phyloP scores from a whole-genome alignment of 2,797 vertebrate genomes.

The Scarus forsteni region DNA sequence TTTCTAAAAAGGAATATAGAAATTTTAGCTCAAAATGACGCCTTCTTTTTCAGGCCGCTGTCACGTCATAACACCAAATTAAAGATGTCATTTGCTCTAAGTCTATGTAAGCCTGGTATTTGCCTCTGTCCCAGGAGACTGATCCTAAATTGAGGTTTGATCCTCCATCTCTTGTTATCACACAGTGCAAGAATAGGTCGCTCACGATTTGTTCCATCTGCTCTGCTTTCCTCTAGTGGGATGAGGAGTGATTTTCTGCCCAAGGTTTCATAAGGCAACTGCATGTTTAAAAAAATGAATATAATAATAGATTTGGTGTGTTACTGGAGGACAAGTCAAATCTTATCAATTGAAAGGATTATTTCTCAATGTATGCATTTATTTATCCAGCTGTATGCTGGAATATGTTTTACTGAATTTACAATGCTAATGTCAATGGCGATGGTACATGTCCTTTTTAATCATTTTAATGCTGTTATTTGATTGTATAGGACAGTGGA shows the following conservation, averaged over 20 bases:
- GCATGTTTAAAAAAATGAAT: constrained; percentile 47
- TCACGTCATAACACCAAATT: constrained; percentile 67
- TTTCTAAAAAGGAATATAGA: constrained; percentile 7
- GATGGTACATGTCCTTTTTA: too few relatives aligned
- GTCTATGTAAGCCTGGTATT: constrained; percentile 75
- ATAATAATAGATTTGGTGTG: constrained; percentile 39
- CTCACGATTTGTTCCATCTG: constrained; percentile 66
- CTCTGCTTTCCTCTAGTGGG: constrained; percentile 62
- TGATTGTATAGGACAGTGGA: too few relatives aligned
- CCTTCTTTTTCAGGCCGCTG: constrained; percentile 41
- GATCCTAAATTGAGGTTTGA: constrained; percentile 71
- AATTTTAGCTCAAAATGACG: constrained; percentile 27
- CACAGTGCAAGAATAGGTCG: constrained; percentile 19
- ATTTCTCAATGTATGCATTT: background rate
- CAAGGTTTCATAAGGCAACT: constrained; percentile 61
- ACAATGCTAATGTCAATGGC: too few relatives aligned
- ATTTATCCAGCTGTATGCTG: background rate
- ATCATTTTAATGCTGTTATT: too few relatives aligned
- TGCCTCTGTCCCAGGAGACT: constrained; percentile 70
- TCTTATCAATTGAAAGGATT: background rate
- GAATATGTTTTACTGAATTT: background rate
- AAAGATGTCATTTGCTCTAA: constrained; percentile 76
- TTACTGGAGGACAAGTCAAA: constrained; percentile 17
- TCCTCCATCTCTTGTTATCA: constrained; percentile 54
- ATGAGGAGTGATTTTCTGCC: constrained; percentile 65